phyloP scores from a whole-genome alignment of 2,888 invertebrate genomes.

The Girardia tigrina region DNA sequence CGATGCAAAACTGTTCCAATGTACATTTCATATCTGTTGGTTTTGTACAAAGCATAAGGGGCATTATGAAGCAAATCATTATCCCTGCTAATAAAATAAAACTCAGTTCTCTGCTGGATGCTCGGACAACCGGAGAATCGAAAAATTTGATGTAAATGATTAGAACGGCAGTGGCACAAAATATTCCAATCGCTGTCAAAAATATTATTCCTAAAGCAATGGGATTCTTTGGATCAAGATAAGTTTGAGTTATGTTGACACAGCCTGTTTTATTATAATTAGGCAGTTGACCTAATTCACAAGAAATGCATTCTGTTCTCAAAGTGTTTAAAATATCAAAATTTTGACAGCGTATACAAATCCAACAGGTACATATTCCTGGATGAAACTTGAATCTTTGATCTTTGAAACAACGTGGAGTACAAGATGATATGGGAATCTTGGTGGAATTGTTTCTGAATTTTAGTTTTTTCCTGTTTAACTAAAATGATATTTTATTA shows the following conservation, averaged over 20 bases:
- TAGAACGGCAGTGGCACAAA: constrained; percentile 45
- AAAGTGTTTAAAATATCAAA: constrained; percentile 56
- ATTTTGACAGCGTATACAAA: constrained; percentile 61
- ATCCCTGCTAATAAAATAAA: constrained; percentile 49
- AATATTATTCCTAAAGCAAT: constrained; percentile 87
- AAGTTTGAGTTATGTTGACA: constrained; percentile 52
- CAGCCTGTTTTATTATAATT: constrained; percentile 59
- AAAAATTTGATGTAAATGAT: constrained; percentile 47
- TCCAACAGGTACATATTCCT: constrained; percentile 42
- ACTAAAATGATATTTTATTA: no score
- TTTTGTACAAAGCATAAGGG: constrained; percentile 48
- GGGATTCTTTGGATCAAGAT: constrained; percentile 58
- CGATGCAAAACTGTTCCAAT: constrained; percentile 49
- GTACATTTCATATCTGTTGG: constrained; percentile 49
- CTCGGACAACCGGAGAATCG: constrained; percentile 51
- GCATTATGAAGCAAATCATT: constrained; percentile 47
- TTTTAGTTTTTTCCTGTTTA: constrained; percentile 25
- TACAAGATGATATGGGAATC: constrained; percentile 24
- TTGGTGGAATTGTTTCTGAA: not conserved
- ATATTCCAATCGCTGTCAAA: constrained; percentile 48
- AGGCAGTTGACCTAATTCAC: constrained; percentile 67
- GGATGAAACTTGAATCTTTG: constrained; percentile 19
- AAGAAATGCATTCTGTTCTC: constrained; percentile 70
- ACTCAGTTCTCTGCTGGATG: constrained; percentile 51
- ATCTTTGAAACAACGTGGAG: constrained; percentile 4